These are phyloP conservation scores for Gymnocypris eckloni DNA, from an alignment of 2,797 vertebrate species.

Conservation along the genomic window DNA sequence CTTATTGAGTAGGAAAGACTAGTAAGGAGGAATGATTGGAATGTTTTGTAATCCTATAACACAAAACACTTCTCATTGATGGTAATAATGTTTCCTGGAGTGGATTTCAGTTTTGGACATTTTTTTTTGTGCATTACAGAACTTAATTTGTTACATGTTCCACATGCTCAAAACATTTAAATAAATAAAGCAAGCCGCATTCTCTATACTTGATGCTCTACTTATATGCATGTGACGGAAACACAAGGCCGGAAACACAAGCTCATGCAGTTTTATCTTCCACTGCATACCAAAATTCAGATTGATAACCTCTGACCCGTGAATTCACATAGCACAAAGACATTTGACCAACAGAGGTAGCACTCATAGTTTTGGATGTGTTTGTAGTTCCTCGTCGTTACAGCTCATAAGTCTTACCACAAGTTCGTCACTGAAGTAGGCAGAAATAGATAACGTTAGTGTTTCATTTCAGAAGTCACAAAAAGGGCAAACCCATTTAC, in stretches of 20 bases:
- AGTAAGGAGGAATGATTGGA: constrained; percentile 9
- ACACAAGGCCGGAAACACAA: not conserved
- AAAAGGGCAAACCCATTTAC: not conserved
- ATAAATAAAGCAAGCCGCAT: not conserved
- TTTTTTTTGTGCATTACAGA: not conserved
- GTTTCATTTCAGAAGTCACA: not conserved
- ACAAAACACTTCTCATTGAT: not conserved
- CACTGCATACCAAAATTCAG: not conserved
- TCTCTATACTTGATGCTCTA: not conserved
- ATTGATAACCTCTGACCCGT: constrained; percentile 2
- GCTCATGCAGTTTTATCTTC: not conserved
- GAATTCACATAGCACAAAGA: not conserved
- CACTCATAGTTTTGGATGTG: not conserved
- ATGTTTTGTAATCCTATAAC: constrained; percentile 9
- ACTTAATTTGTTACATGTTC: not conserved
- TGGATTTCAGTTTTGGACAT: not conserved
- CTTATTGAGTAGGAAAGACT: not conserved
- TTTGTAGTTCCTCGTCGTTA: not conserved
- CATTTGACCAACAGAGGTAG: not conserved
- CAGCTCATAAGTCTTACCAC: not conserved
- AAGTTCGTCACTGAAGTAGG: not conserved
- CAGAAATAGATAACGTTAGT: too few relatives aligned
- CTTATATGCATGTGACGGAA: not conserved
- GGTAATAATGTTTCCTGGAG: not conserved
- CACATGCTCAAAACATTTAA: not conserved